Percentiles rank a stretch among this genome's conserved stretches.
These are phyloP conservation scores for Helicoverpa zea DNA, from an alignment of 1,140 invertebrate species.

Conservation along the genomic window DNA sequence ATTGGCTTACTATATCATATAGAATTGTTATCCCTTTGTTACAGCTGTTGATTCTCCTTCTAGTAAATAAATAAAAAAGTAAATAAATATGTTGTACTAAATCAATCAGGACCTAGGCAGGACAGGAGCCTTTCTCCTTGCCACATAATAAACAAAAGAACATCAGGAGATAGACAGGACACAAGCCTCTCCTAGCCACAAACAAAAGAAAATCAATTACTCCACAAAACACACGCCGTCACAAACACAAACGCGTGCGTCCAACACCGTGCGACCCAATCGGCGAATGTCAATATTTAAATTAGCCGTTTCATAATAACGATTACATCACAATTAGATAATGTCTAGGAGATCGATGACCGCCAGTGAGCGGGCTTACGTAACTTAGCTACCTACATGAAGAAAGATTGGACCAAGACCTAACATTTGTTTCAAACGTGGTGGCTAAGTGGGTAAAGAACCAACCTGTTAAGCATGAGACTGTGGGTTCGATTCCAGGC, in stretches of 20 bases:
- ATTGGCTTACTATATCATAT: too few relatives aligned
- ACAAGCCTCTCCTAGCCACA: background rate
- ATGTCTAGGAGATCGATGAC: slow-evolving; percentile 65
- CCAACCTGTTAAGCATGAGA: too few relatives aligned
- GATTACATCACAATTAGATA: slow-evolving; percentile 79
- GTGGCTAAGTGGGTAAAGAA: too few relatives aligned
- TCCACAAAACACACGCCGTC: slow-evolving; percentile 42
- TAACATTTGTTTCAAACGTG: too few relatives aligned
- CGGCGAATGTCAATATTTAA: slow-evolving; percentile 66
- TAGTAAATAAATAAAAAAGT: too few relatives aligned
- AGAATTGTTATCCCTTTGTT: too few relatives aligned
- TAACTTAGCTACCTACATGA: slow-evolving; percentile 61
- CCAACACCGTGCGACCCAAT: slow-evolving; percentile 46
- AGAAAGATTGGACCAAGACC: slow-evolving; percentile 57
- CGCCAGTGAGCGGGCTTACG: slow-evolving; percentile 66
- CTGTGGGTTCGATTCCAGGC: too few relatives aligned
- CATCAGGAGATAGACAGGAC: background rate
- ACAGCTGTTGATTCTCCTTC: too few relatives aligned
- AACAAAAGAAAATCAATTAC: slow-evolving; percentile 21
- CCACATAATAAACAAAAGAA: too few relatives aligned
- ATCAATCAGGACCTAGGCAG: too few relatives aligned
- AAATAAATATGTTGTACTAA: too few relatives aligned
- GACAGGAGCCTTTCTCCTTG: too few relatives aligned
- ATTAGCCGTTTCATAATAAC: slow-evolving; percentile 69
- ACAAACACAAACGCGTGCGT: slow-evolving; percentile 48